Conservation (phyloP, 2,888 invertebrate genomes). For the Prionchulus punctatus region DNA sequence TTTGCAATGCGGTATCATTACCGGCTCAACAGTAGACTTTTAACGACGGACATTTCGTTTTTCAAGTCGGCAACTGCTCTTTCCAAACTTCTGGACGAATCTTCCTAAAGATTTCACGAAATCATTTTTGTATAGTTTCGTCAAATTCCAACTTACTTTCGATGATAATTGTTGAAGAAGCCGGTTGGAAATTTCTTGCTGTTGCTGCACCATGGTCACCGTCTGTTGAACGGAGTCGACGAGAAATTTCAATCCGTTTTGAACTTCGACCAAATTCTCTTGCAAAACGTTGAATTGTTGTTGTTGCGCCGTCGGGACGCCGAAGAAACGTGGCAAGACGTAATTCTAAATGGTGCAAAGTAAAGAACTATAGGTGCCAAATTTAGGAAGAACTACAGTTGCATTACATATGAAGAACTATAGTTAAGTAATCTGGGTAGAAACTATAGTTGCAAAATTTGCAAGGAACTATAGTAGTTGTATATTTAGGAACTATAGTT, state of each 20-base stretch:
- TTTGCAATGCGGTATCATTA: neutral
- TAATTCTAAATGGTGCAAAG: slow-evolving; percentile 12
- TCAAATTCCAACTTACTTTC: slow-evolving; percentile 1
- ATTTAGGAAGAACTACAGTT: no score
- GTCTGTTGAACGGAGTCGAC: slow-evolving; percentile 27
- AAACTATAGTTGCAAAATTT: neutral
- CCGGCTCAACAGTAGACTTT: slow-evolving; percentile 3
- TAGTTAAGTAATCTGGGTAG: neutral
- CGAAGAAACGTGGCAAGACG: slow-evolving; percentile 25
- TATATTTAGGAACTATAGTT: no score
- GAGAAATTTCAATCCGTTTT: slow-evolving; percentile 29
- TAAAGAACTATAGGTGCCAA: neutral
- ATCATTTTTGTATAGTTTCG: no score
- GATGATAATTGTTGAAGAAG: neutral
- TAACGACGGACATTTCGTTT: slow-evolving; percentile 1
- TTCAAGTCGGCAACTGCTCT: neutral
- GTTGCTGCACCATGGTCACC: neutral
- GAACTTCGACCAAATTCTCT: slow-evolving; percentile 23
- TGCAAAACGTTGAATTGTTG: slow-evolving; percentile 16
- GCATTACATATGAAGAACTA: neutral
- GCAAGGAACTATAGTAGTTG: no score
- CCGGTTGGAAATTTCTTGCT: neutral
- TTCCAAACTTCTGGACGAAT: neutral
- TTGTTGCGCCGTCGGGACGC: slow-evolving; percentile 24
- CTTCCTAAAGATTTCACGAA: neutral